Conservation (phyloP, 2,888 invertebrate species). For the Luffia ferchaultella region DNA sequence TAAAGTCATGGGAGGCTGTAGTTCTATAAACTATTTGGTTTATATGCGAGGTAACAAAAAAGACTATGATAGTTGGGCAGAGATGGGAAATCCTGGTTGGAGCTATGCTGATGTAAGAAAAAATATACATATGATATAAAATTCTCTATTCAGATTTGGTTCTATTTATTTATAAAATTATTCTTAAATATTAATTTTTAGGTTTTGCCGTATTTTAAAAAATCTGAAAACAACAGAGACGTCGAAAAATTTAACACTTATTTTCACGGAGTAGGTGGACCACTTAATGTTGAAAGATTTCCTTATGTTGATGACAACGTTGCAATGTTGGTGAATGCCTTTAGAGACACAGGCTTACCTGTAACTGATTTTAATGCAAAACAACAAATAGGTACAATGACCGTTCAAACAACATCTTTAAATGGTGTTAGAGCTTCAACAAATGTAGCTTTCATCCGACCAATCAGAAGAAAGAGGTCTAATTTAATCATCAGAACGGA, state of each 20-base stretch:
- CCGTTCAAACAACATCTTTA: conserved; percentile 60
- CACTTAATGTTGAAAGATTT: conserved; percentile 65
- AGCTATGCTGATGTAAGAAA: conserved; percentile 56
- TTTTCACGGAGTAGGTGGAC: conserved; percentile 68
- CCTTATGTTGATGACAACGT: conserved; percentile 68
- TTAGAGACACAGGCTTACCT: conserved; percentile 65
- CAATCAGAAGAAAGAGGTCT: conserved; percentile 59
- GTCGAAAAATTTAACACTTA: conserved; percentile 45
- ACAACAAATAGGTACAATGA: conserved; percentile 61
- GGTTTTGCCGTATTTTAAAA: conserved; percentile 73
- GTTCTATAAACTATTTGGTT: conserved; percentile 69
- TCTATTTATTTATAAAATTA: background rate
- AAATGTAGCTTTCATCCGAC: conserved; percentile 71
- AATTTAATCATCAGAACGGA: conserved; percentile 57
- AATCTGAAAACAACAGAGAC: conserved; percentile 68
- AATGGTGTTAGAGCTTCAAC: conserved; percentile 68
- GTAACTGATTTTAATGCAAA: conserved; percentile 62
- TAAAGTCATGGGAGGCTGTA: conserved; percentile 72
- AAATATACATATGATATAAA: background rate
- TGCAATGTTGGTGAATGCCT: conserved; percentile 59
- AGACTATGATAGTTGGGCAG: conserved; percentile 72
- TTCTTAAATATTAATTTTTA: conserved; percentile 14
- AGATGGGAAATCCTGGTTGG: conserved; percentile 68
- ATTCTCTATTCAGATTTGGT: background rate
- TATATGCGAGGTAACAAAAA: conserved; percentile 62